These are phyloP conservation scores for Austrofundulus limnaeus DNA, from an alignment of 2,113 vertebrate species.

Conservation along the genomic window DNA sequence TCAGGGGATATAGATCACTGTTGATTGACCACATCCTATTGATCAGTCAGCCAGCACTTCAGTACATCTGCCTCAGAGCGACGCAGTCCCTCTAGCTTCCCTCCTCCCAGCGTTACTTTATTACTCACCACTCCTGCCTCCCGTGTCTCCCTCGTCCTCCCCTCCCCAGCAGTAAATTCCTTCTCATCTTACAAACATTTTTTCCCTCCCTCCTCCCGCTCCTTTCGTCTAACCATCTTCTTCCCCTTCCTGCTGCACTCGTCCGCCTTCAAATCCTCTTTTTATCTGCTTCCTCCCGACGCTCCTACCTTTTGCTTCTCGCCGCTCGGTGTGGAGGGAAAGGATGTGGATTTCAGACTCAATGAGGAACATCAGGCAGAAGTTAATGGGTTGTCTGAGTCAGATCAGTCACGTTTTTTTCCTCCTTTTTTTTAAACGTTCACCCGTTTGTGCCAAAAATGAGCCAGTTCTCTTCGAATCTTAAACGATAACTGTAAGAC, in stretches of 20 bases:
- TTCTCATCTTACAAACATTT: slow-evolving; percentile 17
- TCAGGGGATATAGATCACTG: slow-evolving; percentile 64
- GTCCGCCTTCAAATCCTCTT: slow-evolving; percentile 21
- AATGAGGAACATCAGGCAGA: background rate
- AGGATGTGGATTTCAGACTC: slow-evolving; percentile 23
- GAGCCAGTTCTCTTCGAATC: background rate
- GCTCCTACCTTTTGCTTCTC: slow-evolving; percentile 12
- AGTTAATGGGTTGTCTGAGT: slow-evolving; percentile 4
- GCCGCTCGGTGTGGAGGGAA: slow-evolving; percentile 17
- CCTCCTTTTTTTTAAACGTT: slow-evolving; percentile 1
- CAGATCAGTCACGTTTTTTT: background rate
- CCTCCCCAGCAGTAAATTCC: slow-evolving; percentile 32
- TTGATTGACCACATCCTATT: slow-evolving; percentile 63
- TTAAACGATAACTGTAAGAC: background rate
- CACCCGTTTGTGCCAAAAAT: background rate
- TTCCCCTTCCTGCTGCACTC: slow-evolving; percentile 25
- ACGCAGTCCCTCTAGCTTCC: slow-evolving; percentile 21
- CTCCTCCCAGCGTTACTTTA: slow-evolving; percentile 28
- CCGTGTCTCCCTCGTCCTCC: slow-evolving; percentile 26
- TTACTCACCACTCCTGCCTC: slow-evolving; percentile 39
- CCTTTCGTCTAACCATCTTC: slow-evolving; percentile 23
- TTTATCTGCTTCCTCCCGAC: slow-evolving; percentile 25
- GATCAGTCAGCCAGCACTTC: slow-evolving; percentile 46
- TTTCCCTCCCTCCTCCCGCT: background rate
- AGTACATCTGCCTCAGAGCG: slow-evolving; percentile 54